phyloP scores from a whole-genome alignment of 2,797 vertebrate genomes.

The Gambelia wislizenii region DNA sequence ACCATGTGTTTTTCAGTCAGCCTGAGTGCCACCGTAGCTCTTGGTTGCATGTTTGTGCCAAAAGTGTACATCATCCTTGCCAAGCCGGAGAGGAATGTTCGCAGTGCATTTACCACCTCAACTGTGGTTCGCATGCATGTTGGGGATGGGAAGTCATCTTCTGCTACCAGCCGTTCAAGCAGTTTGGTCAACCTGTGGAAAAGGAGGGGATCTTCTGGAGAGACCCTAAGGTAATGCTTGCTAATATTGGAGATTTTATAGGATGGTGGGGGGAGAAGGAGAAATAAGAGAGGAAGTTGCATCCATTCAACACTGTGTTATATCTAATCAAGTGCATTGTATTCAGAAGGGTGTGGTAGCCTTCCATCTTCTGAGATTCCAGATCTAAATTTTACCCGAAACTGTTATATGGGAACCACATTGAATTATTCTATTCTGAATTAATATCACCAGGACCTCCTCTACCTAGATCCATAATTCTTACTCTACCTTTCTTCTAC shows the following conservation, averaged over 20 bases:
- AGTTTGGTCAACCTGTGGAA: conserved; percentile 98
- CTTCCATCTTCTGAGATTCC: not conserved
- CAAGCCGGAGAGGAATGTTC: conserved; percentile 96
- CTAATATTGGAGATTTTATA: conserved; percentile 11
- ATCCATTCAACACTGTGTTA: not conserved
- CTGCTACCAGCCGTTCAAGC: conserved; percentile 93
- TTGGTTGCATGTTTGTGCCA: conserved; percentile 97
- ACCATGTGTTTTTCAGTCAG: conserved; percentile 99
- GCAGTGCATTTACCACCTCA: conserved; percentile 97
- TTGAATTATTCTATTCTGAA: not conserved
- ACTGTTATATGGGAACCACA: not conserved
- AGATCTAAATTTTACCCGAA: not conserved
- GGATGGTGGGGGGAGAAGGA: not conserved
- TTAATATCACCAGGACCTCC: not conserved
- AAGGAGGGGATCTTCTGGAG: conserved; percentile 92
- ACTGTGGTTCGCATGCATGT: conserved; percentile 99
- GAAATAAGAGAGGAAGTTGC: not conserved
- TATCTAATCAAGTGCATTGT: not conserved
- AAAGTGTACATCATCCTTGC: conserved; percentile 99
- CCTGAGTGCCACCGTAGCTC: conserved; percentile 95
- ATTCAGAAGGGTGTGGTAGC: not conserved
- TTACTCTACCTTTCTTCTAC: not conserved
- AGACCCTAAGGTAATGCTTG: conserved; percentile 91
- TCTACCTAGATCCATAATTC: not conserved
- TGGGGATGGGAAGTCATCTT: conserved; percentile 95